Evolutionary conservation across 2,888 invertebrate species (phyloP).

Genomic region (Crematogaster levior): DNA sequence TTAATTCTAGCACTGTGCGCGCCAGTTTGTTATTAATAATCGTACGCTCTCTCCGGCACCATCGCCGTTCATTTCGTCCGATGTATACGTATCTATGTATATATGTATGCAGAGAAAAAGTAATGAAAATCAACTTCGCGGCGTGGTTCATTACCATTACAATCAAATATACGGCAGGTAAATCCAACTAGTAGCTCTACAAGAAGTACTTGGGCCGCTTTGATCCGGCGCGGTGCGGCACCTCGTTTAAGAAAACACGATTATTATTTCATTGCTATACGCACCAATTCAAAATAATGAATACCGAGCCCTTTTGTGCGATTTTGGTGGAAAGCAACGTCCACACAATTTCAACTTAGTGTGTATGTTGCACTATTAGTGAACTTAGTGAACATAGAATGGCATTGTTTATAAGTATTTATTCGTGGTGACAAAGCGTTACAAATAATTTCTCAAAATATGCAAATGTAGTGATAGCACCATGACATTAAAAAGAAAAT

Average conservation of each 20-base stretch:
- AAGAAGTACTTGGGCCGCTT: constrained; percentile 25
- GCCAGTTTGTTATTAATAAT: constrained; percentile 51
- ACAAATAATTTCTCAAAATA: not conserved
- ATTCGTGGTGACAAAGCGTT: not conserved
- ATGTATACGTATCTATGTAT: not conserved
- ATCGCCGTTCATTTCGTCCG: constrained; percentile 3
- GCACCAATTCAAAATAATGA: constrained; percentile 41
- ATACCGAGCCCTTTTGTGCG: constrained; percentile 7
- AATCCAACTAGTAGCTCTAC: not conserved
- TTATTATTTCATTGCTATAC: constrained; percentile 38
- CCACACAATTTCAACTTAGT: not conserved
- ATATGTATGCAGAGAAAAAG: not conserved
- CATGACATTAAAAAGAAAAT: not conserved
- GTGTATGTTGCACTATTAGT: not conserved
- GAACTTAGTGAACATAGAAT: constrained; percentile 4
- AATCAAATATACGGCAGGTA: constrained; percentile 16
- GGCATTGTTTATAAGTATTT: constrained; percentile 18
- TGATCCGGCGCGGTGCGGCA: constrained; percentile 1
- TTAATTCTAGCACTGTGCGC: constrained; percentile 44
- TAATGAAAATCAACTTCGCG: constrained; percentile 44
- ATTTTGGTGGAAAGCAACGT: constrained; percentile 13
- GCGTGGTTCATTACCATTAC: constrained; percentile 39
- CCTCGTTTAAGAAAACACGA: constrained; percentile 41
- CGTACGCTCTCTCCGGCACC: not conserved
- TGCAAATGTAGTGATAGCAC: not conserved